phyloP scores from a whole-genome alignment of 2,797 vertebrate genomes.

The Falco cherrug region DNA sequence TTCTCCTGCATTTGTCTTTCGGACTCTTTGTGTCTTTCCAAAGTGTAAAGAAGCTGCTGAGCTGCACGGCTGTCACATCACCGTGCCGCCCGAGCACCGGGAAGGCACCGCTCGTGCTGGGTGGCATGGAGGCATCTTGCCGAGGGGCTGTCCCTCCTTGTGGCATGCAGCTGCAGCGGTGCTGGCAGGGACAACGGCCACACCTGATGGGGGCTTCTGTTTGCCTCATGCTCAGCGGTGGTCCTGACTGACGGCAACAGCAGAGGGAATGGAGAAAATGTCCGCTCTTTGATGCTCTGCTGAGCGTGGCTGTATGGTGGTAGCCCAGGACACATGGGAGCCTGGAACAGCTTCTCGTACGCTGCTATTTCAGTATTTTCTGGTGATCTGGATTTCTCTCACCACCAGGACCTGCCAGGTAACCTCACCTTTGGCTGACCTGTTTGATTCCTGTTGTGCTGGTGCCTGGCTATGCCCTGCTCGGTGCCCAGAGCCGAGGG shows the following conservation, averaged over 20 bases:
- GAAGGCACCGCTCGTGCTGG: neutral
- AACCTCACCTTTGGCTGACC: neutral
- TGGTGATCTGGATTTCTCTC: too few relatives aligned
- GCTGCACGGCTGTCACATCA: neutral
- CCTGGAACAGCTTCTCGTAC: neutral
- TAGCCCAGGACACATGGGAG: accelerated
- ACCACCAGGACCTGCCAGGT: neutral
- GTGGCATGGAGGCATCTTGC: accelerated
- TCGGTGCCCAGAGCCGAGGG: accelerated
- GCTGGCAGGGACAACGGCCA: accelerated
- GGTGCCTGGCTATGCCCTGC: accelerated
- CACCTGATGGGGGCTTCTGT: neutral
- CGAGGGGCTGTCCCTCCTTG: neutral
- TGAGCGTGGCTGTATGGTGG: neutral
- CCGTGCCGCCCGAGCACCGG: accelerated
- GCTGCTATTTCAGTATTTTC: neutral
- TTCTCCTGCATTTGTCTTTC: neutral
- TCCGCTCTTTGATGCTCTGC: neutral
- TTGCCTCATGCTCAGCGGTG: accelerated
- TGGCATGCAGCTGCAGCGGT: accelerated
- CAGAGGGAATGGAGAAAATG: neutral
- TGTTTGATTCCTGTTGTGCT: accelerated
- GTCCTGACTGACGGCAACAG: neutral
- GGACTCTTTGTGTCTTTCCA: neutral
- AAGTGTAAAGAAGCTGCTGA: neutral